phyloP scores from a whole-genome alignment of 2,113 vertebrate species.

The Mesembrinibis cayennensis region DNA sequence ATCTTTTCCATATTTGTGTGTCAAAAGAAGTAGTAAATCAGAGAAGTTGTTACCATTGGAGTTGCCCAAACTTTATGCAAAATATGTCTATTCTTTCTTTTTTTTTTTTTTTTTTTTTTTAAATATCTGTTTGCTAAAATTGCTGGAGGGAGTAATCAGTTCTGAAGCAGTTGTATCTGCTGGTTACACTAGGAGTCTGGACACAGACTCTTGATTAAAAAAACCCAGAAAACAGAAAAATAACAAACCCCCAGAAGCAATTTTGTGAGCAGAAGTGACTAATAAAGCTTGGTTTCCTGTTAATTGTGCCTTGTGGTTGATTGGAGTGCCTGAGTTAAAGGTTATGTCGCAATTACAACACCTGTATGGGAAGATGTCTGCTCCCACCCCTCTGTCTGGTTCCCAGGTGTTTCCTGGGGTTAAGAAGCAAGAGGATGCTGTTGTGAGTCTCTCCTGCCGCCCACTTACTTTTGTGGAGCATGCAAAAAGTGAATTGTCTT shows the following conservation, averaged over 20 bases:
- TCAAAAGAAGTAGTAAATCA: background rate
- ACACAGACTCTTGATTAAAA: background rate
- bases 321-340: background rate
- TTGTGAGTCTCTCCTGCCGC: background rate
- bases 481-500: background rate
- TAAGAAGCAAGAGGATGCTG: background rate
- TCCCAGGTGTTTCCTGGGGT: background rate
- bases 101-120: too few relatives aligned
- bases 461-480: background rate
- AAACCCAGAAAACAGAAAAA: background rate
- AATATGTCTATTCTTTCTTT: background rate
- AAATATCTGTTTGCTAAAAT: background rate
- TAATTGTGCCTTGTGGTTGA: background rate
- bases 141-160: background rate
- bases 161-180: background rate
- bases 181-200: background rate
- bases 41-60: background rate
- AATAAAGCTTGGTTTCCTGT: background rate
- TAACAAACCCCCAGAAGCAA: background rate
- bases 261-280: background rate
- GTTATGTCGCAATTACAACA: background rate
- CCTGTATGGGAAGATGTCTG: background rate
- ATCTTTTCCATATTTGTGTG: background rate
- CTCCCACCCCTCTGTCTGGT: background rate
- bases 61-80: background rate